Conservation (phyloP, 2,113 vertebrate genomes). For the Ophthalmolycus amberensis region DNA sequence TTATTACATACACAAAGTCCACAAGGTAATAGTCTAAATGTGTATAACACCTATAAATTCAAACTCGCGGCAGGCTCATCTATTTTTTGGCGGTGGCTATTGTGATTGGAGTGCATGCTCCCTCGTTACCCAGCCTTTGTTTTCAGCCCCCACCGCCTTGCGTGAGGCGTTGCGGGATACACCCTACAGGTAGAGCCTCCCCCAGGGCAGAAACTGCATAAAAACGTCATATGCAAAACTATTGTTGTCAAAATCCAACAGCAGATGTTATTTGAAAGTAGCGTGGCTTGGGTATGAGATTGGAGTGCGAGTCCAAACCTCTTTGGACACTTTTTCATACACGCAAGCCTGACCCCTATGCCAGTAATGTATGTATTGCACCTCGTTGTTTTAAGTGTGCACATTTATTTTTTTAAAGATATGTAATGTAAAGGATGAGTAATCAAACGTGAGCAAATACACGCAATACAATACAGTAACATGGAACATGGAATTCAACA, state of each 20-base stretch:
- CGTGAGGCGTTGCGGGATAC: constrained; percentile 41
- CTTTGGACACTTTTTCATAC: constrained; percentile 28
- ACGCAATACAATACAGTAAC: not conserved
- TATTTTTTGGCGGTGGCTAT: not conserved
- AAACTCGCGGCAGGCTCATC: not conserved
- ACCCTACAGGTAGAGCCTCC: constrained; percentile 64
- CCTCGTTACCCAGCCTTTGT: not conserved
- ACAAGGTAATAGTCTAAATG: not conserved
- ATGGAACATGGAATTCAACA: not conserved
- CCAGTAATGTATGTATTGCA: constrained; percentile 54
- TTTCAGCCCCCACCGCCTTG: constrained; percentile 34
- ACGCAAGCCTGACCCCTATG: constrained; percentile 64
- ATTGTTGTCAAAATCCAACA: constrained; percentile 78
- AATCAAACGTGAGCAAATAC: not conserved
- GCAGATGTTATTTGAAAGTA: constrained; percentile 82
- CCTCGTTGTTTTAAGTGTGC: not conserved
- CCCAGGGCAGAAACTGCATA: constrained; percentile 48
- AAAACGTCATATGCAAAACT: constrained; percentile 75
- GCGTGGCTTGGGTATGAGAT: constrained; percentile 86
- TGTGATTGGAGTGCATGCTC: constrained; percentile 10
- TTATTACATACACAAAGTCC: not conserved
- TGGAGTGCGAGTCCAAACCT: constrained; percentile 49
- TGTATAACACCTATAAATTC: not conserved
- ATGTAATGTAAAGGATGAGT: not conserved
- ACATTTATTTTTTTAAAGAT: not conserved